These are phyloP conservation scores for Macrobrachium rosenbergii DNA, from an alignment of 1,140 invertebrate genomes.

Conservation along the genomic window DNA sequence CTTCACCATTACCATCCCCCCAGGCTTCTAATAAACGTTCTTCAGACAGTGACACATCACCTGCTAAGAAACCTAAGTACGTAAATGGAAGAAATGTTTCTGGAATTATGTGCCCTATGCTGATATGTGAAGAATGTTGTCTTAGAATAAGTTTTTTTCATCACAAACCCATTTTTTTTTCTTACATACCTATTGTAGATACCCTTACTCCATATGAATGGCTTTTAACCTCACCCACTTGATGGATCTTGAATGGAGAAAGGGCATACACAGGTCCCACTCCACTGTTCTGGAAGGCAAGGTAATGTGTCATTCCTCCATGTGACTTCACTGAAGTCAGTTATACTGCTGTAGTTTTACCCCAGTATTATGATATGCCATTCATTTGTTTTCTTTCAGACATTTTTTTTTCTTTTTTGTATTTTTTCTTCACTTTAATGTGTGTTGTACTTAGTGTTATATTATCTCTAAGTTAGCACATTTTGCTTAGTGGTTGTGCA, in stretches of 20 bases:
- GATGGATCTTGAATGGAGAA: too few relatives aligned
- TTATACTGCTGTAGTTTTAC: background rate
- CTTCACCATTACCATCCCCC: slow-evolving; percentile 43
- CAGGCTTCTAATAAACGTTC: slow-evolving; percentile 69
- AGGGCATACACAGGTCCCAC: too few relatives aligned
- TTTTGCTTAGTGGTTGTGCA: too few relatives aligned
- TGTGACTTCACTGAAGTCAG: background rate
- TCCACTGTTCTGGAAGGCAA: too few relatives aligned
- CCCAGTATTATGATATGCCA: background rate
- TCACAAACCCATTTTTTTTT: too few relatives aligned
- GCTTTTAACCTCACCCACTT: too few relatives aligned
- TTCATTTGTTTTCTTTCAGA: background rate
- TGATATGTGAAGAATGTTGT: background rate
- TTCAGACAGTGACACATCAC: slow-evolving; percentile 37
- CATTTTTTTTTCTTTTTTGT: background rate
- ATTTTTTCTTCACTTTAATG: background rate
- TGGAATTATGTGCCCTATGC: background rate
- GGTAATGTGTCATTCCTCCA: too few relatives aligned
- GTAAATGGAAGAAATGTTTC: background rate
- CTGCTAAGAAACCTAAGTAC: slow-evolving; percentile 57
- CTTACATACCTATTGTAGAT: too few relatives aligned
- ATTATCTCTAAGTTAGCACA: too few relatives aligned
- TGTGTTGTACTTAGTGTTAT: background rate
- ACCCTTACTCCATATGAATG: too few relatives aligned
- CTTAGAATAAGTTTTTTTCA: too few relatives aligned